phyloP scores from a whole-genome alignment of 2,888 invertebrate species.

The Eueremaeus valkanovi region DNA sequence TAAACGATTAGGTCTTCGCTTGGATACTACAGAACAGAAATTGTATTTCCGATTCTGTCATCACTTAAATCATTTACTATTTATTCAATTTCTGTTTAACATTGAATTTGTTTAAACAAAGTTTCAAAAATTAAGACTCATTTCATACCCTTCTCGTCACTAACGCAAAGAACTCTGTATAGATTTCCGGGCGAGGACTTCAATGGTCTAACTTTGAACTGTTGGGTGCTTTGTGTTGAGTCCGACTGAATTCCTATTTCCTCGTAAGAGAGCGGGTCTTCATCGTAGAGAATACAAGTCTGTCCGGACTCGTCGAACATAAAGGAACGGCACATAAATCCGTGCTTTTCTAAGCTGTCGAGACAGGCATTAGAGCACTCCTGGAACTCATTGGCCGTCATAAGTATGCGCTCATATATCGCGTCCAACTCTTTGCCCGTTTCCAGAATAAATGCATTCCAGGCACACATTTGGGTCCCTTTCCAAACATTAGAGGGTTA shows the following conservation, averaged over 20 bases:
- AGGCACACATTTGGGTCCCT: constrained; percentile 44
- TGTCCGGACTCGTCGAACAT: constrained; percentile 82
- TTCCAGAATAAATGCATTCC: constrained; percentile 47
- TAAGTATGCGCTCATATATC: constrained; percentile 46
- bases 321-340: constrained; percentile 59
- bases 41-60: no score
- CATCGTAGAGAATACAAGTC: constrained; percentile 82
- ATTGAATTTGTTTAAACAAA: no score
- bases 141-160: constrained; percentile 47
- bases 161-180: constrained; percentile 47
- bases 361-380: constrained; percentile 47
- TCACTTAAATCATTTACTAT: no score
- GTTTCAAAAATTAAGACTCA: no score
- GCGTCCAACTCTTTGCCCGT: constrained; percentile 47
- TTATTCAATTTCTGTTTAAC: no score
- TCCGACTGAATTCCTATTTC: constrained; percentile 70
- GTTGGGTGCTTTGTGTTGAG: not conserved
- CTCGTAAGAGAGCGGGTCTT: constrained; percentile 52
- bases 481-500: not conserved
- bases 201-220: constrained; percentile 41
- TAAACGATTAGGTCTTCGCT: no score
- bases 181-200: constrained; percentile 46
- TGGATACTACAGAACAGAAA: no score
- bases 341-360: constrained; percentile 46
- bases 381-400: constrained; percentile 45